These are phyloP conservation scores for Cosmia trapezina DNA, from an alignment of 2,888 invertebrate species.

Conservation along the genomic window DNA sequence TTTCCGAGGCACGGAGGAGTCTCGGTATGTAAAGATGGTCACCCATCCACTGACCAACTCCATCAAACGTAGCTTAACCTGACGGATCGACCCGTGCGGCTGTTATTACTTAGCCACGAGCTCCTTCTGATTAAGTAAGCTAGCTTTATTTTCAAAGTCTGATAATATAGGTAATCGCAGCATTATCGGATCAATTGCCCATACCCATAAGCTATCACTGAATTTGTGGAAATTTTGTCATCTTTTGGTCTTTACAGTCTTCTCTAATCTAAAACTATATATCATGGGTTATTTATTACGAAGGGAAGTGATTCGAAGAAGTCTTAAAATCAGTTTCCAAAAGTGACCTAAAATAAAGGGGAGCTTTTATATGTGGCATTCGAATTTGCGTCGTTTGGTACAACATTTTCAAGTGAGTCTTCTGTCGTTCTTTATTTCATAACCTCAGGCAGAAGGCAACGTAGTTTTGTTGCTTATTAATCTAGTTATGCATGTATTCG, in stretches of 20 bases:
- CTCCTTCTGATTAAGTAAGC: neutral
- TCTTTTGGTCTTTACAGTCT: neutral
- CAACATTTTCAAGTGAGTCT: conserved; percentile 5
- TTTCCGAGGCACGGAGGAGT: too few species aligned
- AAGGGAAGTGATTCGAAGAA: neutral
- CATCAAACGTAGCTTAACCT: too few species aligned
- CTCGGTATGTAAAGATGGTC: too few species aligned
- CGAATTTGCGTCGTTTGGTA: neutral
- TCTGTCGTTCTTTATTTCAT: conserved; percentile 36
- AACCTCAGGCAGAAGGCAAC: conserved; percentile 23
- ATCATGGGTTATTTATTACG: neutral
- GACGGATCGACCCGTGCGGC: too few species aligned
- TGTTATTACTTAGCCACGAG: too few species aligned
- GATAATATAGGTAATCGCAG: neutral
- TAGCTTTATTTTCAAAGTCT: neutral
- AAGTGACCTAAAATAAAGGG: too few species aligned
- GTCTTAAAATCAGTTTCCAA: neutral
- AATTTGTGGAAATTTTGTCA: neutral
- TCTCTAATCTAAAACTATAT: neutral
- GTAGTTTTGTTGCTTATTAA: conserved; percentile 48
- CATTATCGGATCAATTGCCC: neutral
- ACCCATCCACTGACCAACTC: too few species aligned
- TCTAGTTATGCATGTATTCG: conserved; percentile 42
- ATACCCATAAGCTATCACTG: neutral
- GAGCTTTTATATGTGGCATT: neutral